A percentile compares a stretch with the other conserved stretches of the same genome.
Conservation (phyloP, 2,888 invertebrate genomes). For the Eurytoma californica region DNA sequence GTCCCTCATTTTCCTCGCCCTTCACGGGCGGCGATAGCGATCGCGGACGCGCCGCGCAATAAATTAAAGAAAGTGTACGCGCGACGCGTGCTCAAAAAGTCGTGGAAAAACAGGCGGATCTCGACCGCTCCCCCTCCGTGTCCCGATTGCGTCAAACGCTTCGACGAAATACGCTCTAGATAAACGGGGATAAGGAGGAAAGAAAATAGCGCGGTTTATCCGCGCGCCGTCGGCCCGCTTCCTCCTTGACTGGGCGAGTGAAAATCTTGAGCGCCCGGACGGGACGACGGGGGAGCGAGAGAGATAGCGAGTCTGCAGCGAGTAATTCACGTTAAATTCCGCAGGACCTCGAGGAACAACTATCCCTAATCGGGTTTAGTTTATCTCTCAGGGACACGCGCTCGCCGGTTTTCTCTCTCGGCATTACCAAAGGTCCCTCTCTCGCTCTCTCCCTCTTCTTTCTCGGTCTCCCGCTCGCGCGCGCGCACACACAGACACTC, state of each 20-base stretch:
- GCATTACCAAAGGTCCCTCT: conserved; percentile 49
- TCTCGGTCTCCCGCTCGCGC: neutral
- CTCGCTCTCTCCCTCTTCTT: conserved; percentile 49
- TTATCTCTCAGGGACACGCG: conserved; percentile 69
- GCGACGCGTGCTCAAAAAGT: neutral
- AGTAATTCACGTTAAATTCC: conserved; percentile 42
- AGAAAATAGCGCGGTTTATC: conserved; percentile 7
- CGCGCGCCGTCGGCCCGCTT: neutral
- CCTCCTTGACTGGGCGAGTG: neutral
- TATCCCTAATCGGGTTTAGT: conserved; percentile 66
- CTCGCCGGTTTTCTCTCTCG: conserved; percentile 54
- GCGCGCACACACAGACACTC: conserved; percentile 28
- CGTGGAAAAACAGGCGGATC: conserved; percentile 8
- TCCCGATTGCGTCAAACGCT: neutral
- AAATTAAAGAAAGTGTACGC: conserved; percentile 37
- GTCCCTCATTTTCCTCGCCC: conserved; percentile 16
- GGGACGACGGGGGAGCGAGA: neutral
- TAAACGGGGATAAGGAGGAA: conserved; percentile 11
- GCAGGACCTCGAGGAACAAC: conserved; percentile 22
- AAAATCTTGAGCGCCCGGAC: conserved; percentile 8
- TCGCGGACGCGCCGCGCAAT: conserved; percentile 31
- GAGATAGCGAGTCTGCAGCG: neutral
- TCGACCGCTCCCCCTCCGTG: neutral
- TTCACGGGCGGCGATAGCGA: conserved; percentile 19
- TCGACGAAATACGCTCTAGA: neutral